Percentiles rank a stretch among this genome's conserved stretches.
phyloP scores from a whole-genome alignment of 2,113 vertebrate species.

The Crotalus viridis region DNA sequence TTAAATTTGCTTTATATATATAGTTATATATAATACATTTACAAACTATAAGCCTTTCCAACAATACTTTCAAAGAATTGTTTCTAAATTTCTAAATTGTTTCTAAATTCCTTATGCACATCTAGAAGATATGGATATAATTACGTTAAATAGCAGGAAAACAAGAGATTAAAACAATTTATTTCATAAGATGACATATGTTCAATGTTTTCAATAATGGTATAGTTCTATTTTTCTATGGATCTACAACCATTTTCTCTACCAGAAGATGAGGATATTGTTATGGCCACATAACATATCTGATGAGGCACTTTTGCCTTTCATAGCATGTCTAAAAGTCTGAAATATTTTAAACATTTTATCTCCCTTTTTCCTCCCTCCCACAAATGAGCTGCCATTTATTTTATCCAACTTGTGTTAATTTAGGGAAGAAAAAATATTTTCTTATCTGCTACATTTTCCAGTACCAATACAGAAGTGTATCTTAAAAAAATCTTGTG shows the following conservation, averaged over 20 bases:
- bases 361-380: background rate
- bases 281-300: background rate
- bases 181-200: background rate
- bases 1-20: background rate
- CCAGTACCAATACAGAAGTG: background rate
- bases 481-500: background rate
- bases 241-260: background rate
- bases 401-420: background rate
- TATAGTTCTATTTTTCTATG: background rate
- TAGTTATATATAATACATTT: background rate
- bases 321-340: background rate
- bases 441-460: background rate
- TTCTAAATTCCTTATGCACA: background rate
- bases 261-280: background rate
- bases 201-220: background rate
- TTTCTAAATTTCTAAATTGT: background rate
- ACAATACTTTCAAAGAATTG: background rate
- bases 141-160: background rate
- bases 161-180: background rate
- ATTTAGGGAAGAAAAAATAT: background rate
- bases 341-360: background rate
- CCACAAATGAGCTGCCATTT: background rate
- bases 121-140: background rate
- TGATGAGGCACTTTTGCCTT: background rate
- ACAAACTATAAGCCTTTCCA: background rate